Base-by-base conservation (phyloP, 2,888 invertebrate genomes). In the Rhimphoctona megacephalus region DNA sequence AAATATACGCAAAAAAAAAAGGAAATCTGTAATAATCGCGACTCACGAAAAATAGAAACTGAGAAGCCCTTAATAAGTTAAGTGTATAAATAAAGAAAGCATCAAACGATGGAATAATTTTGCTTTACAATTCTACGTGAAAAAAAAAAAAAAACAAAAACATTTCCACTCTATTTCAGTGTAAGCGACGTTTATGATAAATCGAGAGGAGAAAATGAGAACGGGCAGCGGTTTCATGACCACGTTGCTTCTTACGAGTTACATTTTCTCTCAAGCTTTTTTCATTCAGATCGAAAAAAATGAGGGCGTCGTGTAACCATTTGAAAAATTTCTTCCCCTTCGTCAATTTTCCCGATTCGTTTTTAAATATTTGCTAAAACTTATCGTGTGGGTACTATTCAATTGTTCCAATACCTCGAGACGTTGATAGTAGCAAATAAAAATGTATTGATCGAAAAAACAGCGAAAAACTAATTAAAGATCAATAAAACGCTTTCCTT, bases 131-230 rank as follows among this genome's bases (percentile, higher is more conserved):
- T 33, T 54, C 17, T 6, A 22, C 36, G 39, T 19, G 11, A 9
- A n/a, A n/a, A n/a, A n/a, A n/a, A n/a, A n/a, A n/a, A n/a, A n/a
- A n/a, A n/a, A n/a, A 39, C 7, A 72, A 33, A 17, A 46, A 77
- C 36, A 73, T 81, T 85, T 73, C 61, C 81, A 82, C 49, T 33
- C n/a, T 57, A 43, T 19, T 25, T 36, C 36, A 49, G 46, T 33
- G 19, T 39, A 39, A 67, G 30, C 49, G 57, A 57, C 30, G 52
- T 83, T 83, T 83, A 67, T 82, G 79, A 83, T 79, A 74, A 85
- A 85, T 69, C 79, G 78, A 74, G 85, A 72, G 72, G 54, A 73
- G 61, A 36, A 25, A 85, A 76, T 36, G n/a, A 43, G 52, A 70
- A 70, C 46, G 4, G 9, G 25, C 57, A 25, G 49, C 22, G 46